Percentiles rank a stretch among this genome's conserved stretches.
Conservation (phyloP, 2,113 vertebrate species). For the Grus americana region DNA sequence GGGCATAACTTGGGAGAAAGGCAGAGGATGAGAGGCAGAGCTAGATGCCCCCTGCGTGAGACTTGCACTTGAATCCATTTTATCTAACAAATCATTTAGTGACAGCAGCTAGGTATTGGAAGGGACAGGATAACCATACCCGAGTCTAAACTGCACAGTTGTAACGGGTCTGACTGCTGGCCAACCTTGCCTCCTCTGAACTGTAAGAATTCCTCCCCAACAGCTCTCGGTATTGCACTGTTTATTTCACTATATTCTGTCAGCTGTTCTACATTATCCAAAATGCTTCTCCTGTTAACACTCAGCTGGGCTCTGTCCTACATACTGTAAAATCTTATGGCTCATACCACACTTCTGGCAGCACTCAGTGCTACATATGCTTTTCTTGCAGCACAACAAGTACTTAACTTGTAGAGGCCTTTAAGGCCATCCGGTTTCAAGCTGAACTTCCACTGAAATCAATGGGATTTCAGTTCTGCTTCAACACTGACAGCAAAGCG, state of each 20-base stretch:
- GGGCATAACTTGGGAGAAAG: background rate
- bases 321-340: slow-evolving; percentile 76
- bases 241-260: slow-evolving; percentile 67
- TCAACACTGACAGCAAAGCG: background rate
- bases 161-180: slow-evolving; percentile 41
- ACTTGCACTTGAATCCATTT: background rate
- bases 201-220: slow-evolving; percentile 44
- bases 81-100: background rate
- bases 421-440: slow-evolving; percentile 54
- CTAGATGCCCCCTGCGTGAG: background rate
- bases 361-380: slow-evolving; percentile 54
- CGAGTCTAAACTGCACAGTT: background rate
- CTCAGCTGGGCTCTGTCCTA: slow-evolving; percentile 69
- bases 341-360: slow-evolving; percentile 70
- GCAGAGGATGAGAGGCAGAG: background rate
- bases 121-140: background rate
- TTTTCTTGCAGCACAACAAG: slow-evolving; percentile 69
- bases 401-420: slow-evolving; percentile 63
- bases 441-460: slow-evolving; percentile 55
- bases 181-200: slow-evolving; percentile 58
- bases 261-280: slow-evolving; percentile 69
- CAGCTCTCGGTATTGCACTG: slow-evolving; percentile 30
- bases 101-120: background rate
- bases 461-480: slow-evolving; percentile 33
- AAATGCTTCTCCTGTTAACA: slow-evolving; percentile 70